Percentiles rank a stretch among this genome's conserved stretches.
Evolutionary conservation across 2,797 vertebrate genomes (phyloP).

Genomic region (Xiphorhynchus erythropygius): DNA sequence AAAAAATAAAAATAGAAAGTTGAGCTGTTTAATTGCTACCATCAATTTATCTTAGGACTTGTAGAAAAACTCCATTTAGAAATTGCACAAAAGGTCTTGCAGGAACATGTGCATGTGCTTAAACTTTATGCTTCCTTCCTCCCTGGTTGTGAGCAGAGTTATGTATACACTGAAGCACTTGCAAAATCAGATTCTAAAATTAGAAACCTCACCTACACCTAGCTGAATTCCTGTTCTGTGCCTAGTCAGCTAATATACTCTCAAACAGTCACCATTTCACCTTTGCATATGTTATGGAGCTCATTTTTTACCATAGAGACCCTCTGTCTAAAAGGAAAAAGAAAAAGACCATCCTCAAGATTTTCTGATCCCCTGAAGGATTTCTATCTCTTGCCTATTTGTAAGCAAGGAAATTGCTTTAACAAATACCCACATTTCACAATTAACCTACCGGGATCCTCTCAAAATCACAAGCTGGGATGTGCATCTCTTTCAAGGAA

Average conservation of each 20-base stretch:
- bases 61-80: background rate
- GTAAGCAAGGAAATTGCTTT: constrained; percentile 21
- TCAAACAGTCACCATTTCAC: background rate
- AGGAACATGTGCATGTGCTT: background rate
- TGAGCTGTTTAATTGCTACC: background rate
- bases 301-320: background rate
- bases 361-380: background rate
- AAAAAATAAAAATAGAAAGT: background rate
- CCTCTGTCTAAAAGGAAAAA: background rate
- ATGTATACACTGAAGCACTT: background rate
- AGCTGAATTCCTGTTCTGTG: background rate
- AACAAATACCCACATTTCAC: background rate
- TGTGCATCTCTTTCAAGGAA: background rate
- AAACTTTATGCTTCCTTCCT: constrained; percentile 9
- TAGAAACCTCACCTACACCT: background rate
- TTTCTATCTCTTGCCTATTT: background rate
- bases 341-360: background rate
- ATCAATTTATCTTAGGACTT: background rate
- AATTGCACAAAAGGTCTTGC: background rate
- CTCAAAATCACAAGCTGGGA: constrained; percentile 4
- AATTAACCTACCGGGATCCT: background rate
- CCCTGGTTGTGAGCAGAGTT: background rate
- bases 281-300: background rate
- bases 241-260: background rate
- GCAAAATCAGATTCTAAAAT: constrained; percentile 3